Conservation (phyloP, 2,888 invertebrate genomes). For the Clunio marinus region DNA sequence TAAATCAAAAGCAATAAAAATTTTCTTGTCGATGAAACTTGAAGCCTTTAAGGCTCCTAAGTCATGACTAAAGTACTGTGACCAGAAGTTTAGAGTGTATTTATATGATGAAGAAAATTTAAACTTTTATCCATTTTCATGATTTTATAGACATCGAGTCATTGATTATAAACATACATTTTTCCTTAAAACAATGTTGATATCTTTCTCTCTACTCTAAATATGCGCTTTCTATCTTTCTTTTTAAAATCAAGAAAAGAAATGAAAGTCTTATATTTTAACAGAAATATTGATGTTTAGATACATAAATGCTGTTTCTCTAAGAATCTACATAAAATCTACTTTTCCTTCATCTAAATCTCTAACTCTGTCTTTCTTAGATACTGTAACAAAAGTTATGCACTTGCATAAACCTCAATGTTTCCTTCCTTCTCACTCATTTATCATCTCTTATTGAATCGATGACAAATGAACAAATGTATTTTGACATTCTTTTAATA, state of each 20-base stretch:
- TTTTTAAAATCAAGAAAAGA: neutral
- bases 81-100: neutral
- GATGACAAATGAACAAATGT: neutral
- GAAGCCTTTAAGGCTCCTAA: neutral
- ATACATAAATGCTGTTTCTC: conserved; percentile 15
- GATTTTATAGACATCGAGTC: too few species aligned
- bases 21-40: neutral
- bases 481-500: neutral
- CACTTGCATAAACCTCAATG: conserved; percentile 12
- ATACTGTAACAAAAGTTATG: neutral
- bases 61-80: conserved; percentile 1
- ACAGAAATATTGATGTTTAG: conserved; percentile 16
- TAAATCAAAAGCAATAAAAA: conserved; percentile 24
- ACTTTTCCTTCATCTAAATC: conserved; percentile 1
- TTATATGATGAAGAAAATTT: neutral
- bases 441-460: neutral
- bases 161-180: too few species aligned
- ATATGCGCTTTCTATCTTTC: neutral
- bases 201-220: conserved; percentile 2
- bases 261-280: conserved; percentile 7
- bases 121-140: too few species aligned
- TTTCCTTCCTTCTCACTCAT: conserved; percentile 14
- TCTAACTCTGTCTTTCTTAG: neutral
- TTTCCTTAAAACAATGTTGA: too few species aligned
- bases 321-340: too few species aligned